phyloP scores from a whole-genome alignment of 2,888 invertebrate species.

The Malachius bipustulatus region DNA sequence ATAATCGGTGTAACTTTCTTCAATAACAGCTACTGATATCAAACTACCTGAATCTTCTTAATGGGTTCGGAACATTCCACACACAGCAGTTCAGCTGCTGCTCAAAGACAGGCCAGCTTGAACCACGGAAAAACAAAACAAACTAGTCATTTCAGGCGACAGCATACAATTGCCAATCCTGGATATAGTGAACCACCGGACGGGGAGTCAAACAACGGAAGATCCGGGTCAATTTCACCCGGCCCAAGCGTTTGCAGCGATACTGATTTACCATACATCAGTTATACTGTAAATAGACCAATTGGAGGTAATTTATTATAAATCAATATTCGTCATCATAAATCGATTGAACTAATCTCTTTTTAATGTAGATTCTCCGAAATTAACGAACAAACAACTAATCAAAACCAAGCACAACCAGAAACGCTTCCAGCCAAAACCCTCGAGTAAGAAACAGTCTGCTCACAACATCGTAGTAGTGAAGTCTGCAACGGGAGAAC shows the following conservation, averaged over 20 bases:
- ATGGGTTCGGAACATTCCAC: constrained; percentile 38
- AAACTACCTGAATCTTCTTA: too few relatives aligned
- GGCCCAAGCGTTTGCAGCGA: constrained; percentile 83
- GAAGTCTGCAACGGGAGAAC: constrained; percentile 53
- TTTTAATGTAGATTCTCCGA: constrained; percentile 59
- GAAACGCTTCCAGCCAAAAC: constrained; percentile 34
- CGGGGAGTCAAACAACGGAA: constrained; percentile 35
- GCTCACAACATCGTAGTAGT: constrained; percentile 73
- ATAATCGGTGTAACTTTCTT: too few relatives aligned
- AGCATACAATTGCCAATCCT: constrained; percentile 37
- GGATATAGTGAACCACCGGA: constrained; percentile 28
- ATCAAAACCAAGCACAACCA: constrained; percentile 27
- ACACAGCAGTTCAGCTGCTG: constrained; percentile 19
- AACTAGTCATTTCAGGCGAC: constrained; percentile 27
- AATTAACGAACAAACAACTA: constrained; percentile 52
- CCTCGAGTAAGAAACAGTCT: constrained; percentile 35
- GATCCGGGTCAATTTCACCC: constrained; percentile 67
- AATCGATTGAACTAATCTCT: neutral
- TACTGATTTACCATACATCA: constrained; percentile 81
- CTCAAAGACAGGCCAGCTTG: constrained; percentile 27
- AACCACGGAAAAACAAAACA: constrained; percentile 20
- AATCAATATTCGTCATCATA: constrained; percentile 1
- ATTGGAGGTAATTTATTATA: constrained; percentile 57
- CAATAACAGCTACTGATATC: too few relatives aligned
- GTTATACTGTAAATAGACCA: constrained; percentile 79